Evolutionary conservation across 2,797 vertebrate genomes (phyloP), one percentile per base, ranked within the genome.

Genomic region (Pampus argenteus): DNA sequence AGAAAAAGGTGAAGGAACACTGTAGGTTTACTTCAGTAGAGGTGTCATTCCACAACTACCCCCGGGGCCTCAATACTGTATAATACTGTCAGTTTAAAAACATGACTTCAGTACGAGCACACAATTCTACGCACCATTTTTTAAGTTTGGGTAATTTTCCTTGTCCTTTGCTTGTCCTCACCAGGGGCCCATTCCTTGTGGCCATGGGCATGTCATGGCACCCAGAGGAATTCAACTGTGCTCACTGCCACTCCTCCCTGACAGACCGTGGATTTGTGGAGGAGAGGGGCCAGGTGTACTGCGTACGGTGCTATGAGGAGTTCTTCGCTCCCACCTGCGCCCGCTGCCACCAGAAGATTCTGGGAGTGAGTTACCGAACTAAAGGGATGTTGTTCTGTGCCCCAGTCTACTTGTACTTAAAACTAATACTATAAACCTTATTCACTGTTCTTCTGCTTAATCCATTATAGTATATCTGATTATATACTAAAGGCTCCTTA

Each of bases 181-280:
- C 56, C 89, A 99, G 98, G 84, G 98, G 98, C 49, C 98, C 98
- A 0, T 99, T 97, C 86, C 93, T 99, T 5, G 95, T 99, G 88
- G 98, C 98, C 66, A 94, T 99, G 94, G 98, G 98, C 13, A 98
- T 96, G 91, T 97, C 98, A 0, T 99, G 98, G 98, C 98, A 99
- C 89, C 96, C 97, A 0, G 98, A 99, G 85, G 98, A 99, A 86
- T 99, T 99, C 79, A 96, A 93, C 56, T 99, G 98, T 13, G 91
- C 93, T 70, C 97, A 97, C 69, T 99, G 98, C 93, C 96, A 93
- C 90, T 90, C 94, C 54, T 97, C 96, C 2, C 94, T 99, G 96
- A 95, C 91, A 0, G 96, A 96, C 14, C 85, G 92, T 68, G 98
- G 98, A 3, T 99, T 99, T 71, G 97, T 99, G 84, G 96, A 98